phyloP scores from a whole-genome alignment of 2,113 vertebrate genomes.

The Apeltes quadracus region DNA sequence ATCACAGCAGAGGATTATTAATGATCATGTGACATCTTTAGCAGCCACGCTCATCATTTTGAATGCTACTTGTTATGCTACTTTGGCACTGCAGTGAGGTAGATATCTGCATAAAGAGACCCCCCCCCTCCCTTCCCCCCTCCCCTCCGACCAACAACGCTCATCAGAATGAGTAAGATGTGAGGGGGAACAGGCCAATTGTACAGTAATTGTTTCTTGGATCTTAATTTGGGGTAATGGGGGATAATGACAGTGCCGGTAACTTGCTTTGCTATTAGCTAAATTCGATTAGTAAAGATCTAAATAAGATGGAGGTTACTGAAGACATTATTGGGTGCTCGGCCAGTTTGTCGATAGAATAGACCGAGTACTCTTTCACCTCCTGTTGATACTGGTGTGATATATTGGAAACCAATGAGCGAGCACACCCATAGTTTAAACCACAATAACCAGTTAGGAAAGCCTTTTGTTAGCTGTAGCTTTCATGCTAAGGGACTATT shows the following conservation, averaged over 20 bases:
- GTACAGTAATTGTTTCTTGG: conserved; percentile 45
- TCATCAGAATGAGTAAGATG: conserved; percentile 37
- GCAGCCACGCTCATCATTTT: not conserved
- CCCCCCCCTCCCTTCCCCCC: no score
- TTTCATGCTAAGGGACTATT: not conserved
- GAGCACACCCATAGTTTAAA: conserved; percentile 22
- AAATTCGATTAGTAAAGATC: conserved; percentile 73
- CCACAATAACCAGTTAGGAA: not conserved
- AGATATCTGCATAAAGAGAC: conserved; percentile 20
- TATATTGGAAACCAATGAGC: conserved; percentile 33
- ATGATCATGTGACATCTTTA: not conserved
- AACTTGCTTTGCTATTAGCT: conserved; percentile 76
- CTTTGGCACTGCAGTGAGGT: conserved; percentile 30
- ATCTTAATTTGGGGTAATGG: conserved; percentile 66
- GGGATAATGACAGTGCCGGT: conserved; percentile 75
- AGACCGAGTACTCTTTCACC: conserved; percentile 42
- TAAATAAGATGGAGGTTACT: conserved; percentile 75
- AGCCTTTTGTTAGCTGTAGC: conserved; percentile 2
- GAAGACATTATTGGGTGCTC: conserved; percentile 44
- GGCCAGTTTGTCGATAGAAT: conserved; percentile 65
- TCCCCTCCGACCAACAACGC: conserved; percentile 13
- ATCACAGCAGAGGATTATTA: not conserved
- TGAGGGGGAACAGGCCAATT: conserved; percentile 32
- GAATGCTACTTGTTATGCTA: no score
- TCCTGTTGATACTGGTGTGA: conserved; percentile 26